Evolutionary conservation across 1,140 invertebrate genomes (phyloP).

Genomic region (Linepithema humile): DNA sequence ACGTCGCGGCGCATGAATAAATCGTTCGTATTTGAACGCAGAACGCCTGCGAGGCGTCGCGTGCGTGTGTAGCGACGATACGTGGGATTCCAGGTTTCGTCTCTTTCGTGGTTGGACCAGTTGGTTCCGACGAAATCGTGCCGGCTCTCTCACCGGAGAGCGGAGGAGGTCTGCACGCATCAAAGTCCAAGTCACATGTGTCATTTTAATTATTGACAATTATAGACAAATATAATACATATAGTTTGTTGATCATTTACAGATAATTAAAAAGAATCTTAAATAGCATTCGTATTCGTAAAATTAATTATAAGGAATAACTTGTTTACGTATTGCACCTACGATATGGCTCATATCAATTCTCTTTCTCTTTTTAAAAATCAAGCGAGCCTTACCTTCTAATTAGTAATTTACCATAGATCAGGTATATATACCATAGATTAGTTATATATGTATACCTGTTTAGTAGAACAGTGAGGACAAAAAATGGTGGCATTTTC

Average conservation of each 20-base stretch:
- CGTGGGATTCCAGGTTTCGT: neutral
- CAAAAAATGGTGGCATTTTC: neutral
- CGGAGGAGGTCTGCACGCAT: neutral
- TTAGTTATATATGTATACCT: neutral
- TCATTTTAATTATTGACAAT: neutral
- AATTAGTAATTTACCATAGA: too few species aligned
- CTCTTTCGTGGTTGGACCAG: conserved; percentile 15
- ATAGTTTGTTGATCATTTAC: too few species aligned
- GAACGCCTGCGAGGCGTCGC: conserved; percentile 7
- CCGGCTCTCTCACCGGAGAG: neutral
- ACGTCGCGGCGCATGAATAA: conserved; percentile 17
- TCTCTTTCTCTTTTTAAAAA: too few species aligned
- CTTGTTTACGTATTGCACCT: too few species aligned
- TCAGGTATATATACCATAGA: neutral
- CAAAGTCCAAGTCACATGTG: neutral
- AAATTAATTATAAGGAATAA: too few species aligned
- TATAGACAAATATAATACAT: neutral
- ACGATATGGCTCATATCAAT: too few species aligned
- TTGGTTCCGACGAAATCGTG: too few species aligned
- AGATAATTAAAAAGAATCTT: too few species aligned
- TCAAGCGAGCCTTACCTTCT: too few species aligned
- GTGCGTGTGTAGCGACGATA: neutral
- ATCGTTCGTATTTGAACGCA: neutral
- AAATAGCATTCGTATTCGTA: too few species aligned
- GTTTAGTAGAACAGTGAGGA: neutral